phyloP scores from a whole-genome alignment of 2,113 vertebrate species.

The Bos javanicus region DNA sequence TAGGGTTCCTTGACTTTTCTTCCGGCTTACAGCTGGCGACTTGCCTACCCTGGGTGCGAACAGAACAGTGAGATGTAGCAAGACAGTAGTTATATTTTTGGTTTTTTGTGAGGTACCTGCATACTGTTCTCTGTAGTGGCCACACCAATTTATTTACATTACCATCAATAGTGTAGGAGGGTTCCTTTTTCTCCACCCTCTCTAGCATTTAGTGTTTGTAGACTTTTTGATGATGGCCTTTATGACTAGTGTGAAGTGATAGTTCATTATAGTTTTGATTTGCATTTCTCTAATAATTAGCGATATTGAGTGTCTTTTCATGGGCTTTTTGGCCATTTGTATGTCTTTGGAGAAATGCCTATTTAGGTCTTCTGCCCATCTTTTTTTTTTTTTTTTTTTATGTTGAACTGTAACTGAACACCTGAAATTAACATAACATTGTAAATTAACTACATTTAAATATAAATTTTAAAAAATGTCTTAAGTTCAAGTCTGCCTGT shows the following conservation, averaged over 20 bases:
- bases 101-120: not conserved
- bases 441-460: not conserved
- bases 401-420: not conserved
- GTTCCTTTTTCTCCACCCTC: rapidly evolving
- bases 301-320: not conserved
- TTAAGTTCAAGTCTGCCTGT: not conserved
- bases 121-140: not conserved
- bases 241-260: not conserved
- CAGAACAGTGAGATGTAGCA: not conserved
- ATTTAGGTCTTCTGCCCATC: not conserved
- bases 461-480: not conserved
- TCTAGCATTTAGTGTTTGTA: not conserved
- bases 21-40: not conserved
- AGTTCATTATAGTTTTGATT: not conserved
- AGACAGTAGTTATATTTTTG: not conserved
- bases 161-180: not conserved
- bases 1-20: not conserved
- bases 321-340: not conserved
- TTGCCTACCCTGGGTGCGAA: not conserved
- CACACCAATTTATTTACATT: not conserved
- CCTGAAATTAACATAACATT: not conserved
- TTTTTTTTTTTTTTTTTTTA: not conserved
- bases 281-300: not conserved
- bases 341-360: not conserved
- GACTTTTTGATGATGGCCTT: not conserved